Percentiles rank a stretch among this genome's conserved stretches.
Evolutionary conservation across 1,140 invertebrate species (phyloP).

Genomic region (Brachionus sp.): DNA sequence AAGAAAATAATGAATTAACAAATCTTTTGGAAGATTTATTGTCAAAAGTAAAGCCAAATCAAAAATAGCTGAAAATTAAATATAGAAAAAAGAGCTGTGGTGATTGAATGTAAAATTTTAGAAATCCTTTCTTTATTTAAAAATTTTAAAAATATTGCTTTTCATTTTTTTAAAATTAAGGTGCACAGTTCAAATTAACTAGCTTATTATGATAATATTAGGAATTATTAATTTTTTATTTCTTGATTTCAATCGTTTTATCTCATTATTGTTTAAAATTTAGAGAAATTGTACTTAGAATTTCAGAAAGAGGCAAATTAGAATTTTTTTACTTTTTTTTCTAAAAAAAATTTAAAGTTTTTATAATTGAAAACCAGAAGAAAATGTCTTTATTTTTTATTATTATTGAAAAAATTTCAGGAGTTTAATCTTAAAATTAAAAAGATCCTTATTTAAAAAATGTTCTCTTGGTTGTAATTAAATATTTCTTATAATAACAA

Average conservation of each 20-base stretch:
- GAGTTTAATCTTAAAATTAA: not conserved
- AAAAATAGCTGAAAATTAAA: not conserved
- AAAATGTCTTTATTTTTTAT: not conserved
- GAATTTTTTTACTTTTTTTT: not conserved
- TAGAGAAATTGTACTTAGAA: not conserved
- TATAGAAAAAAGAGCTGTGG: not conserved
- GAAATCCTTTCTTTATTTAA: not conserved
- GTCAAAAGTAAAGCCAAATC: constrained; percentile 5
- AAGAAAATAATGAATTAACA: constrained; percentile 43
- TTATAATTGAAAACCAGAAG: not conserved
- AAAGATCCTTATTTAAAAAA: not conserved
- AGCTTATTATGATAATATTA: not conserved
- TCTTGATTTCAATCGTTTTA: constrained; percentile 20
- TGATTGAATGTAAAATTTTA: not conserved
- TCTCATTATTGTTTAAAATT: constrained; percentile 28
- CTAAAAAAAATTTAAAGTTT: not conserved
- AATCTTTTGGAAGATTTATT: constrained; percentile 40
- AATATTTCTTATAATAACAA: not conserved
- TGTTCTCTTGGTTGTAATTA: not conserved
- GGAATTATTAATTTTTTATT: not conserved
- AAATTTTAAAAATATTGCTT: not conserved
- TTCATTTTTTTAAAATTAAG: not conserved
- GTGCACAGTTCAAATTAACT: not conserved
- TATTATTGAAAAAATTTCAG: not conserved
- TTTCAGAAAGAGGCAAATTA: not conserved